Evolutionary conservation across 2,113 vertebrate species (phyloP).

Genomic region (Rana temporaria): DNA sequence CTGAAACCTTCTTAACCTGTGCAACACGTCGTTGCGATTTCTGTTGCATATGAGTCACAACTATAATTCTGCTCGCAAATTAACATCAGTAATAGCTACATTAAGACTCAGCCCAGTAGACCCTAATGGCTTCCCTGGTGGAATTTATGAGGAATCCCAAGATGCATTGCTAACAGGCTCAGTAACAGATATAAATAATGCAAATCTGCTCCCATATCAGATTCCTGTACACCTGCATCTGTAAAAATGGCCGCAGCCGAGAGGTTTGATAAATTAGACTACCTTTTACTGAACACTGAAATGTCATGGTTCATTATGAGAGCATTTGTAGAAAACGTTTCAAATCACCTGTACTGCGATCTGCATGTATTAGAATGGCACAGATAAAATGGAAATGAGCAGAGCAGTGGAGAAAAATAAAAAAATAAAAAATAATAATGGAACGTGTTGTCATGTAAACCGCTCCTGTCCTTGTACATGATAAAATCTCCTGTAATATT

Average conservation of each 20-base stretch:
- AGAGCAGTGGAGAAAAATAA: not conserved
- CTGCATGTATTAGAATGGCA: slow-evolving; percentile 66
- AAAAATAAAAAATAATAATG: too few relatives aligned
- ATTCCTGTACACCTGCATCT: slow-evolving; percentile 61
- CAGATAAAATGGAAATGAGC: slow-evolving; percentile 62
- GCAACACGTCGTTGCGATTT: slow-evolving; percentile 8
- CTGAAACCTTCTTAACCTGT: not conserved
- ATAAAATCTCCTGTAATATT: too few relatives aligned
- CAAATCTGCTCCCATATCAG: slow-evolving; percentile 62
- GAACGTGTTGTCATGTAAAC: too few relatives aligned
- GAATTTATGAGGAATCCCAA: slow-evolving; percentile 58
- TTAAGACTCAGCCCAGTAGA: slow-evolving; percentile 55
- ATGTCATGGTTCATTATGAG: slow-evolving; percentile 68
- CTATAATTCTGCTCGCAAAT: slow-evolving; percentile 58
- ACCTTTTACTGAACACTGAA: slow-evolving; percentile 61
- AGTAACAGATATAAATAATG: slow-evolving; percentile 56
- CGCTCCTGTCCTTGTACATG: too few relatives aligned
- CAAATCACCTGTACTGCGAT: slow-evolving; percentile 68
- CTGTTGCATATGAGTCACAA: not conserved
- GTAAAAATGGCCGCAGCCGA: slow-evolving; percentile 58
- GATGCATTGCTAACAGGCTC: slow-evolving; percentile 62
- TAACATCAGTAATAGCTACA: slow-evolving; percentile 53
- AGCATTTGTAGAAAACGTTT: slow-evolving; percentile 66
- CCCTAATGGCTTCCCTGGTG: slow-evolving; percentile 60
- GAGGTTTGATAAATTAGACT: slow-evolving; percentile 69